These are phyloP conservation scores for Cherax destructor DNA, from an alignment of 1,140 invertebrate genomes.

Conservation along the genomic window DNA sequence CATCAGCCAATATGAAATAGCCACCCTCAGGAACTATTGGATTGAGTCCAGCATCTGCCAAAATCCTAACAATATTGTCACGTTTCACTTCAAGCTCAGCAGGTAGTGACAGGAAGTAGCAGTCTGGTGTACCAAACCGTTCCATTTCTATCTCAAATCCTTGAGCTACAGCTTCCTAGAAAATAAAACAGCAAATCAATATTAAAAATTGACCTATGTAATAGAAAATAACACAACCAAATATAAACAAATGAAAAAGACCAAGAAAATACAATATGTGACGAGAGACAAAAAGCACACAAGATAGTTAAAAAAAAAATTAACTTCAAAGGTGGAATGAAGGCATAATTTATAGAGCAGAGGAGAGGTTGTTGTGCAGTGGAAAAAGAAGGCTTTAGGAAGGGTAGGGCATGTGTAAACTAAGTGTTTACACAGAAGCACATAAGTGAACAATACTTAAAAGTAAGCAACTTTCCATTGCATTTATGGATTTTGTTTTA, in stretches of 20 bases:
- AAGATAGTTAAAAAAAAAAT: too few species aligned
- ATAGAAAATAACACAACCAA: not conserved
- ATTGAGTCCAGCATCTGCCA: slow-evolving; percentile 88
- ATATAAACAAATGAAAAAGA: not conserved
- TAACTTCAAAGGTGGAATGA: too few species aligned
- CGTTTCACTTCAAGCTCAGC: slow-evolving; percentile 88
- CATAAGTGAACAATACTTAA: too few species aligned
- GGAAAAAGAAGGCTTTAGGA: too few species aligned
- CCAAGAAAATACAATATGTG: too few species aligned
- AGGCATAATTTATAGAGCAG: too few species aligned
- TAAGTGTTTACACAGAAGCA: too few species aligned
- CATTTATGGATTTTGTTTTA: too few species aligned
- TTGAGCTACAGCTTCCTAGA: slow-evolving; percentile 91
- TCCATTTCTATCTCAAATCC: slow-evolving; percentile 91
- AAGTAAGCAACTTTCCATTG: too few species aligned
- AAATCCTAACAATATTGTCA: slow-evolving; percentile 87
- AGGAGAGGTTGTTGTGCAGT: too few species aligned
- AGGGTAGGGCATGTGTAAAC: too few species aligned
- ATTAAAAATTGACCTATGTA: not conserved
- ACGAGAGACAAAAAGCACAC: too few species aligned
- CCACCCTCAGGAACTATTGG: slow-evolving; percentile 96
- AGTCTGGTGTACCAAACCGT: slow-evolving; percentile 84
- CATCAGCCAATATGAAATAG: slow-evolving; percentile 97
- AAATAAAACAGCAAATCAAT: slow-evolving; percentile 22
- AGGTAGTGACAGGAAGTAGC: slow-evolving; percentile 89